phyloP scores from a whole-genome alignment of 2,797 vertebrate species.

The Enteromius unitaeniatus region DNA sequence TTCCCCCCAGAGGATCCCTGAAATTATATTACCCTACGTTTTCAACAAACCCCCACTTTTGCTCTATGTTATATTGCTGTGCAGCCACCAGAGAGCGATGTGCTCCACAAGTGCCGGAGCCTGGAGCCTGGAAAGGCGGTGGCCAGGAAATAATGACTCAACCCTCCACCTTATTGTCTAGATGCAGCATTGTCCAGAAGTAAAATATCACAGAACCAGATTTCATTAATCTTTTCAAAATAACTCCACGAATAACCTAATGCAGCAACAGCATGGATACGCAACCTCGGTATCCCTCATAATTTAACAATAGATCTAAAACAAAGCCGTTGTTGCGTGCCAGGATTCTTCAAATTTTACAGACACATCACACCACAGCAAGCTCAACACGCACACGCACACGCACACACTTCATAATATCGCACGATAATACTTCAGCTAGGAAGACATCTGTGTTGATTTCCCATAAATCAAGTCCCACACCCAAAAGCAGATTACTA shows the following conservation, averaged over 20 bases:
- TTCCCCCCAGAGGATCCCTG: not conserved
- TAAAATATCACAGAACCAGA: not conserved
- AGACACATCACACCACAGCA: too few relatives aligned
- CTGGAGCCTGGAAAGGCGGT: slow-evolving; percentile 58
- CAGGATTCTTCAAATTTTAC: not conserved
- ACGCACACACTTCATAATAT: not conserved
- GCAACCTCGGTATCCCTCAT: not conserved
- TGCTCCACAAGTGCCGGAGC: slow-evolving; percentile 65
- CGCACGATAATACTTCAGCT: not conserved
- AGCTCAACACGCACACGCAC: not conserved
- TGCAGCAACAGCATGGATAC: not conserved
- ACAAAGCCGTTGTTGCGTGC: not conserved
- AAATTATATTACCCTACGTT: not conserved
- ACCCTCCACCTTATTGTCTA: slow-evolving; percentile 58
- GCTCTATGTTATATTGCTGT: not conserved
- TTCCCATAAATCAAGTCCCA: slow-evolving; percentile 19
- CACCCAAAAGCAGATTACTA: slow-evolving; percentile 26
- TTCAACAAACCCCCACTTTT: not conserved
- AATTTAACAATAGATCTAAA: not conserved
- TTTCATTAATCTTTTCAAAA: not conserved
- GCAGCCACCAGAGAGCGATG: slow-evolving; percentile 72
- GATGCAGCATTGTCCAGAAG: slow-evolving; percentile 45
- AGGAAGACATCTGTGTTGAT: not conserved
- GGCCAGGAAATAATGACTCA: slow-evolving; percentile 55
- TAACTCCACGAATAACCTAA: not conserved